Evolutionary conservation across 2,797 vertebrate genomes (phyloP), one percentile per base, ranked within the genome.

Genomic region (Chrysocyon brachyurus): DNA sequence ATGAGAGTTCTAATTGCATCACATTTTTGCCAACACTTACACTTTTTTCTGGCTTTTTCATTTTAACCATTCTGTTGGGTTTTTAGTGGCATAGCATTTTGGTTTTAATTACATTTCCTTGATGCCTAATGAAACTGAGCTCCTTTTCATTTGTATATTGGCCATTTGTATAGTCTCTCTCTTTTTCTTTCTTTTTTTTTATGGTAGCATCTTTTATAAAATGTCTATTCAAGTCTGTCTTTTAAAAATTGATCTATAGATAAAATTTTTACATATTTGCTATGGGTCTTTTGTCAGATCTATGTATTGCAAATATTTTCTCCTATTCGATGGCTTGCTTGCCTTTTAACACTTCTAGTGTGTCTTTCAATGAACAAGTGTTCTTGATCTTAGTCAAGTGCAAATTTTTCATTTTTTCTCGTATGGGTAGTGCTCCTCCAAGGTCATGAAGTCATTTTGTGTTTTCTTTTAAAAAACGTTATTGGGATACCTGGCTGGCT

Each of bases 361-460:
- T 93, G 21, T 64, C 73, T 95, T 87, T 92, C 93, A 70, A 57
- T 94, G 91, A 87, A 75, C 56, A 94, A 59, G 87, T 96, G 63
- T 82, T 83, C 49, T 68, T 73, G 56, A 90, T 96, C 87, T 95
- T 96, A 92, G 90, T 94, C 70, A 94, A 90, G 24, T 91, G 24
- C 85, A 92, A 0, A 49, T 72, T 93, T 78, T 86, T 70, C 12
- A 28, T 33, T 77, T 91, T 93, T 87, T 87, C 33, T 40, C 31
- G 59, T 56, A 22, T 33, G n/a, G 52, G 54, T 90, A 63, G 22
- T 92, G 33, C 21, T 87, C n/a, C 12, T 16, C n/a, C 22, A 87
- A 83, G 70, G 28, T 79, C 31, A 57, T 88, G 31, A 94, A 87
- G 59, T 70, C 21, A 68, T 79, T 91, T 78, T 72, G 15, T 95